Base-by-base conservation (phyloP, 2,797 vertebrate genomes). In the Glyptemys insculpta region DNA sequence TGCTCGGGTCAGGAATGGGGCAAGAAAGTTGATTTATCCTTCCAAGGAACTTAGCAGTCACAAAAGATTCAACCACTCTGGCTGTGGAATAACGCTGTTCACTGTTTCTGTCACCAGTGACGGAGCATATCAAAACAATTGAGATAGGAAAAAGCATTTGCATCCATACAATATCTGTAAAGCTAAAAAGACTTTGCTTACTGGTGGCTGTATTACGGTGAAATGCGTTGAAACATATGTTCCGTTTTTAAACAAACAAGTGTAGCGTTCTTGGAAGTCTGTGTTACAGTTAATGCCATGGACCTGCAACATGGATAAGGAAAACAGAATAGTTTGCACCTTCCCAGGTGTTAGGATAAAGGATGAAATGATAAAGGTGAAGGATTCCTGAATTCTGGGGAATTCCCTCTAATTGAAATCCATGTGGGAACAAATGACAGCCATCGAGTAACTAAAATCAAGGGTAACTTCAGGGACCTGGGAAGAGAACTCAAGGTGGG, bases 111-210 rank as follows among this genome's bases (percentile, higher is more conserved):
- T 96, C 41, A 6, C 85, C 52, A 21, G 82, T 85, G 65, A 44
- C 86, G 57, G 93, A 96, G 88, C 12, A 62, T 86, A 91, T 97
- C 85, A 85, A 62, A 96, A 89, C 93, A 92, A 59, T 96, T 89
- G 86, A 97, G 87, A 79, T 85, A 34, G 47, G 76, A 85, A 72
- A 62, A 4, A 91, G 16, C 6, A 0, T 86, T 96, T 76, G 84
- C 82, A 84, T 95, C 93, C 84, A 62, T 34, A 76, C 84, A 80
- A 86, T 52, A 53, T 76, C 47, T 88, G 27, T 50, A 79, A 86
- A 97, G 53, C 88, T 94, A 92, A 85, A 85, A 87, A 87, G 94
- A 53, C 91, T 94, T 93, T 50, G 88, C 88, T 19, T 94, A 87
- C 92, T 89, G 76, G 95, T 90, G 83, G 94, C 93, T 93, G 49